phyloP scores from a whole-genome alignment of 2,113 vertebrate species.

The Oreotragus oreotragus region DNA sequence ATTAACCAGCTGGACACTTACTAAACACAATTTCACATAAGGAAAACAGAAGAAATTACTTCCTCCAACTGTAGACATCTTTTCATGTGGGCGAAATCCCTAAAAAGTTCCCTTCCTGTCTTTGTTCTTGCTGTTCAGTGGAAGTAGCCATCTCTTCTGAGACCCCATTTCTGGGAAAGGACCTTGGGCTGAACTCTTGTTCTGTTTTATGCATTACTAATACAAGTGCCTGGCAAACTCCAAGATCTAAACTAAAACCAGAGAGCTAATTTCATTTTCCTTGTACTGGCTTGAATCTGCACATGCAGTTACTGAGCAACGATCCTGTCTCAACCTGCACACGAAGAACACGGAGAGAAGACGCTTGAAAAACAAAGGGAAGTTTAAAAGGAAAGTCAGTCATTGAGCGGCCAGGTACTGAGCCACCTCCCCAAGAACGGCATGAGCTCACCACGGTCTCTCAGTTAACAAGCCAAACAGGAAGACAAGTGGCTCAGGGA shows the following conservation, averaged over 20 bases:
- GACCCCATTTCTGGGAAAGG: neutral
- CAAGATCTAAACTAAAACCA: neutral
- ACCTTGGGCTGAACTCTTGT: neutral
- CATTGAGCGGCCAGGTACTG: neutral
- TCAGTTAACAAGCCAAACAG: neutral
- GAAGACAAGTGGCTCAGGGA: neutral
- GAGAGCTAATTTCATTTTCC: neutral
- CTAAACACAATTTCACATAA: neutral
- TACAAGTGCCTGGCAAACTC: neutral
- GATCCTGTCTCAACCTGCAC: constrained; percentile 13
- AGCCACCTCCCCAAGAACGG: neutral
- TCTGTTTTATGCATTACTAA: neutral
- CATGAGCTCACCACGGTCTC: neutral
- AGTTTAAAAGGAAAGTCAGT: neutral
- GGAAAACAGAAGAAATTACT: neutral
- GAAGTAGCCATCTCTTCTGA: neutral
- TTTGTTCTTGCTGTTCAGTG: neutral
- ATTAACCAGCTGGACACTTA: neutral
- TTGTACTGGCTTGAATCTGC: neutral
- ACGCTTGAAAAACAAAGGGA: neutral
- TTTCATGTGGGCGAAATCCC: neutral
- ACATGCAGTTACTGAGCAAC: neutral
- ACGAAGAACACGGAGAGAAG: neutral
- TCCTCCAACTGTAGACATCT: neutral
- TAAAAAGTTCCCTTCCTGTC: neutral